Conservation (phyloP, 2,888 invertebrate genomes). For the Limenitis arthemis region DNA sequence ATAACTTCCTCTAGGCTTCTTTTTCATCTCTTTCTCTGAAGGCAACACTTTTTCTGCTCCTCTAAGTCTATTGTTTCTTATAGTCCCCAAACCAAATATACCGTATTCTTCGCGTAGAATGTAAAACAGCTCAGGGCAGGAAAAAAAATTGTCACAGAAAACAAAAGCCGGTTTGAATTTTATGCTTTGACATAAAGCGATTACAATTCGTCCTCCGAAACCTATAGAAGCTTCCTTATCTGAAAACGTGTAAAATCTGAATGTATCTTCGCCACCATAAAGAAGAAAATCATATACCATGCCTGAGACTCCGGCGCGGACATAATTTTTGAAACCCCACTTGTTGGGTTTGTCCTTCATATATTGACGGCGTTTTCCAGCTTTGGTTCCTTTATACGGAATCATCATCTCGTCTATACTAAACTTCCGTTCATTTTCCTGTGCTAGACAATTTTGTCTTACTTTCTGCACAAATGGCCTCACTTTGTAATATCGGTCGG, state of each 20-base stretch:
- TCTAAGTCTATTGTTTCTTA: constrained; percentile 25
- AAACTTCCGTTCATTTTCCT: no score
- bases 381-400: no score
- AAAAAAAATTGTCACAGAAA: constrained; percentile 25
- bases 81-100: constrained; percentile 27
- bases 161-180: constrained; percentile 15
- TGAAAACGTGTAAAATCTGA: constrained; percentile 25
- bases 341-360: no score
- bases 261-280: constrained; percentile 33
- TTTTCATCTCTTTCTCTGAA: constrained; percentile 26
- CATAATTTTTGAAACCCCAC: no score
- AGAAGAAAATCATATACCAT: no score
- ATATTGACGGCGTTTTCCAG: no score
- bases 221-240: constrained; percentile 27
- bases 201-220: constrained; percentile 31
- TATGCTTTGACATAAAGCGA: constrained; percentile 26
- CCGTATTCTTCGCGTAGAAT: constrained; percentile 26
- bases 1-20: constrained; percentile 23
- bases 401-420: no score
- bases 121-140: constrained; percentile 24
- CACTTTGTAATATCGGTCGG: no score
- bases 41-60: constrained; percentile 23
- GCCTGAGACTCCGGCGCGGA: no score
- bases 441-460: no score
- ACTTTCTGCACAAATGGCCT: no score